Base-by-base conservation (phyloP, 2,113 vertebrate genomes). In the Calidris pugnax region DNA sequence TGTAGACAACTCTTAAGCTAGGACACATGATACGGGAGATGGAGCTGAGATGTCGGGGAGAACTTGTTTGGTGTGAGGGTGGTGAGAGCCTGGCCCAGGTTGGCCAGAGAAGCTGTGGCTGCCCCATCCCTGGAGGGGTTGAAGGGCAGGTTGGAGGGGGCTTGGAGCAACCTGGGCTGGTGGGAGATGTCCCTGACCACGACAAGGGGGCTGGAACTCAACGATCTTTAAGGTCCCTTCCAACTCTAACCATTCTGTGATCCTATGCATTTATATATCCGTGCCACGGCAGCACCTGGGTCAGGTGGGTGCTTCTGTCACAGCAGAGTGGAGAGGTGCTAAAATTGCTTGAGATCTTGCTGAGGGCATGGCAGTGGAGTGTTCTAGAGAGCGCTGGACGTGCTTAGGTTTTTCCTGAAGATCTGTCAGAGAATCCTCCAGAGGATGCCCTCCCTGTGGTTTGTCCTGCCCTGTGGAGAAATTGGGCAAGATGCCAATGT, bases 401-500 rank as follows among this genome's bases (percentile, higher is more conserved):
- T 37, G 35, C 24, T 41, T 18, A 32, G 20, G 27, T 37, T 68
- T 60, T 32, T 14, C 43, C 9, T 24, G 26, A 28, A 50, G 76
- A 20, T 24, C 20, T 35, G 17, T n/a, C 30, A 8, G 56, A 43
- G 63, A 27, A 62, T 57, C 13, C 21, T 22, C 33, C 6, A 23
- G 27, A 30, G 17, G 37, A 26, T 41, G 60, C 8, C 24, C 30
- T 78, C 23, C 62, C 39, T 19, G 48, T 6, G 35, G 20, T 75
- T 48, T 12, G 21, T 59, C 30, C n/a, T 11, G 26, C 8, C 56
- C 35, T 28, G 20, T 9, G 5, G 43, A n/a, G 32, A 19, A 37
- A n/a, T 10, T 1, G 3, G 66, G 43, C 16, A n/a, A 55, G n/a
- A n/a, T 21, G 73, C 33, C 0, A 2, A 3, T 12, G 14, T 43